phyloP scores from a whole-genome alignment of 2,888 invertebrate species.

The Zaprionus obscuricornis region DNA sequence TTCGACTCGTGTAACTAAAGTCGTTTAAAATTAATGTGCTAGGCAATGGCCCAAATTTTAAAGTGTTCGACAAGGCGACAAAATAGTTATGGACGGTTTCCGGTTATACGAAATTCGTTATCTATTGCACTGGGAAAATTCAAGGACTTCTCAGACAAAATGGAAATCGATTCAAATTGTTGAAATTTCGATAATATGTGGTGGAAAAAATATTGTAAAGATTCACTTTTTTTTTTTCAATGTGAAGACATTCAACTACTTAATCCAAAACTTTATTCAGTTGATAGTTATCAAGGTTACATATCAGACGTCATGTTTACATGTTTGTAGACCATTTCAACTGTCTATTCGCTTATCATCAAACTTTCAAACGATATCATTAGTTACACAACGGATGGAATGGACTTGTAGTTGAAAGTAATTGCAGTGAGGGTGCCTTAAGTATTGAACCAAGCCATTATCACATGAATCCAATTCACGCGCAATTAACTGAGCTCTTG shows the following conservation, averaged over 20 bases:
- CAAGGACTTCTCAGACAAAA: too few species aligned
- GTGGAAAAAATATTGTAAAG: too few species aligned
- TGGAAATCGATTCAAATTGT: too few species aligned
- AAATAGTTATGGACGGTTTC: slow-evolving; percentile 30
- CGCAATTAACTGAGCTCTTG: background rate
- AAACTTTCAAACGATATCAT: slow-evolving; percentile 23
- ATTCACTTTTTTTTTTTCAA: too few species aligned
- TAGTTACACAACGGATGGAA: slow-evolving; percentile 16
- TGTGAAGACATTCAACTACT: background rate
- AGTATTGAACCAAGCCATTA: background rate
- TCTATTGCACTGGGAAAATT: too few species aligned
- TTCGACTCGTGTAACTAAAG: slow-evolving; percentile 20
- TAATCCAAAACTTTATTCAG: too few species aligned
- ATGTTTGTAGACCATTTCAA: slow-evolving; percentile 38
- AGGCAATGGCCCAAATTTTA: slow-evolving; percentile 25
- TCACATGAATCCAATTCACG: slow-evolving; percentile 39
- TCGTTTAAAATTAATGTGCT: slow-evolving; percentile 63
- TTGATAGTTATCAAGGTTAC: slow-evolving; percentile 15
- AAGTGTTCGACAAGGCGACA: slow-evolving; percentile 29
- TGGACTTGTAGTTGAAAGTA: slow-evolving; percentile 10
- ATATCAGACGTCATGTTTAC: background rate
- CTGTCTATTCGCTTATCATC: slow-evolving; percentile 17
- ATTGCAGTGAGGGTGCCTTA: slow-evolving; percentile 28
- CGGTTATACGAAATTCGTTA: slow-evolving; percentile 23
- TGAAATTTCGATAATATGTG: too few species aligned